Base-by-base conservation (phyloP, 2,113 vertebrate genomes). In the Dunckerocampus dactyliophorus region DNA sequence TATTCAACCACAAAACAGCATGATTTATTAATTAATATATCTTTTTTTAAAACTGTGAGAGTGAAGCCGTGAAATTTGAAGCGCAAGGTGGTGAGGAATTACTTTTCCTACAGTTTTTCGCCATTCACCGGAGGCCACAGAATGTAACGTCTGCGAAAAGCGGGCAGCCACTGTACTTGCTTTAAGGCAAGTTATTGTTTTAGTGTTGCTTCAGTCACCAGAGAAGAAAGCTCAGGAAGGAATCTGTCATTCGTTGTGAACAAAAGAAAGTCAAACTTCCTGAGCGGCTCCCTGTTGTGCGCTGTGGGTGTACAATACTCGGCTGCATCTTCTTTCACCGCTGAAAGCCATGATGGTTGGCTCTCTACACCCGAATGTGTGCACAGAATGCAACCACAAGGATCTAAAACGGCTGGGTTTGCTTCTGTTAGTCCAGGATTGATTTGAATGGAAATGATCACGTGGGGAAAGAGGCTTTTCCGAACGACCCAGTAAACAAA, bases 221-320 rank as follows among this genome's bases (percentile, higher is more conserved):
- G 47, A 76, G 74, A 80, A 78, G 63, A 82, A 76, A 81, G 74
- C 34, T 58, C 75, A 75, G 82, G 74, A 82, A 78, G 79, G 81
- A 72, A 84, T 79, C 70, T 67, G 37, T 77, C 72, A 74, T 78
- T 76, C 71, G 69, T 50, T 7, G 49, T 13, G 2, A 49, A 84
- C 80, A 84, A 84, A 82, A 68, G 80, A 71, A 76, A 84, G 62
- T 21, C 76, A 75, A 78, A 83, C 81, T 77, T 85, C 82, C 85
- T 77, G 77, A 68, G 71, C 42, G 14, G 57, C 62, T 65, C 62
- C 77, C 79, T 17, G 54, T 67, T 59, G 76, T 34, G 66, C 13
- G 6, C 45, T 51, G 65, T 74, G 52, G 70, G 69, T 69, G 76
- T 70, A 76, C 72, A 72, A 71, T 57, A 77, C 73, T 64, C 65